Conservation (phyloP, 2,888 invertebrate genomes). For the Caenorhabditis sp. region DNA sequence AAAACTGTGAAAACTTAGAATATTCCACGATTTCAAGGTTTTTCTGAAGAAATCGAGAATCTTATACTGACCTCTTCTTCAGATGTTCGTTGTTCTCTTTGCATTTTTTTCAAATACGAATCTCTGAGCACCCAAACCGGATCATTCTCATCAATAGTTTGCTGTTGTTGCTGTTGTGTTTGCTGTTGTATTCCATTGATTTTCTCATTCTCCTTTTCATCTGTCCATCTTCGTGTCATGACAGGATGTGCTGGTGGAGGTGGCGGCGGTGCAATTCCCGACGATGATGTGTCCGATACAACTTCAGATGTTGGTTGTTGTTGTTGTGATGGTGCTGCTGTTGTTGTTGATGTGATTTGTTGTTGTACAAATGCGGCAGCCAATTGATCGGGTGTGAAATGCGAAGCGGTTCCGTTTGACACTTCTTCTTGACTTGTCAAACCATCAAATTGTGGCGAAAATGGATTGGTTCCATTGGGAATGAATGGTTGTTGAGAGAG, state of each 20-base stretch:
- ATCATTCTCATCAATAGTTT: constrained; percentile 31
- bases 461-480: constrained; percentile 32
- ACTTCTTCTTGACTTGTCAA: neutral
- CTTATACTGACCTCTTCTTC: constrained; percentile 28
- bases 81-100: constrained; percentile 58
- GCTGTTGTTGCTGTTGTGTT: neutral
- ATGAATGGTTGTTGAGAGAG: neutral
- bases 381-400: constrained; percentile 41
- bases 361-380: constrained; percentile 42
- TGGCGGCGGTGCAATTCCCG: constrained; percentile 41
- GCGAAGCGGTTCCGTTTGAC: constrained; percentile 4
- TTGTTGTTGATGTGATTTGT: constrained; percentile 3
- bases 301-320: constrained; percentile 1
- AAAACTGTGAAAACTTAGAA: too few relatives aligned
- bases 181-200: neutral
- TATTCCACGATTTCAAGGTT: too few relatives aligned
- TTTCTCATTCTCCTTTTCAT: constrained; percentile 43
- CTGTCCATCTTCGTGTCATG: constrained; percentile 37
- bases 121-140: constrained; percentile 69
- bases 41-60: too few relatives aligned
- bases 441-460: constrained; percentile 18
- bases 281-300: neutral
- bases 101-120: constrained; percentile 64
- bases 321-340: constrained; percentile 9
- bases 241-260: constrained; percentile 51